phyloP scores from a whole-genome alignment of 2,797 vertebrate species.

The Capromys pilorides region DNA sequence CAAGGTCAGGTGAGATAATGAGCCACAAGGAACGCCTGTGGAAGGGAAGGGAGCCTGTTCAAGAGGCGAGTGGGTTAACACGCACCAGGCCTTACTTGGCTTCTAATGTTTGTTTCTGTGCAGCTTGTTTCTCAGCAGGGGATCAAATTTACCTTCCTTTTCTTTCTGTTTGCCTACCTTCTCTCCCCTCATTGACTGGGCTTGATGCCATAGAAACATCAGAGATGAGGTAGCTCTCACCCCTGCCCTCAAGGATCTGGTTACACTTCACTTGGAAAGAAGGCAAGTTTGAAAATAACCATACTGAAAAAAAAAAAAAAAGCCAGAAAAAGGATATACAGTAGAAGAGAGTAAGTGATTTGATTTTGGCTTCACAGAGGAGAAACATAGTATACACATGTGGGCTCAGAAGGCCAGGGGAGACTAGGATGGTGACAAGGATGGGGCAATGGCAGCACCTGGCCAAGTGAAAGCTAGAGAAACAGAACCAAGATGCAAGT shows the following conservation, averaged over 20 bases:
- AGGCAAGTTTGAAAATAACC: background rate
- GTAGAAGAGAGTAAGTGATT: background rate
- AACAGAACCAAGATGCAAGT: background rate
- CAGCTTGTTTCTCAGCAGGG: slow-evolving; percentile 53
- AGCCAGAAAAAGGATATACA: background rate
- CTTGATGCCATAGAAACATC: background rate
- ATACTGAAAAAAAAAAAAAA: background rate
- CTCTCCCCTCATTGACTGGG: background rate
- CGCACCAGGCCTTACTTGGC: background rate
- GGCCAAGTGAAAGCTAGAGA: background rate
- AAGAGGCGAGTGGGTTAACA: background rate
- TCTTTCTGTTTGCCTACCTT: background rate
- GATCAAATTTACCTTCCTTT: background rate
- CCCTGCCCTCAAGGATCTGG: background rate
- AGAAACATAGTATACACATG: background rate
- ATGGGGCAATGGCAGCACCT: background rate
- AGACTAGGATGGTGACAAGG: background rate
- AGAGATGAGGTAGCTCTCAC: background rate
- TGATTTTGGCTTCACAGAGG: background rate
- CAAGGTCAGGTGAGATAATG: slow-evolving; percentile 64
- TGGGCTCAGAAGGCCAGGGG: background rate
- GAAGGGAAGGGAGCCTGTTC: background rate
- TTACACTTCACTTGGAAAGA: background rate
- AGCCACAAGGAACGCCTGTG: slow-evolving; percentile 45
- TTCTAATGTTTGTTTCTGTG: background rate